Evolutionary conservation across 2,888 invertebrate genomes (phyloP).

Genomic region (Phytoseiulus persimilis): DNA sequence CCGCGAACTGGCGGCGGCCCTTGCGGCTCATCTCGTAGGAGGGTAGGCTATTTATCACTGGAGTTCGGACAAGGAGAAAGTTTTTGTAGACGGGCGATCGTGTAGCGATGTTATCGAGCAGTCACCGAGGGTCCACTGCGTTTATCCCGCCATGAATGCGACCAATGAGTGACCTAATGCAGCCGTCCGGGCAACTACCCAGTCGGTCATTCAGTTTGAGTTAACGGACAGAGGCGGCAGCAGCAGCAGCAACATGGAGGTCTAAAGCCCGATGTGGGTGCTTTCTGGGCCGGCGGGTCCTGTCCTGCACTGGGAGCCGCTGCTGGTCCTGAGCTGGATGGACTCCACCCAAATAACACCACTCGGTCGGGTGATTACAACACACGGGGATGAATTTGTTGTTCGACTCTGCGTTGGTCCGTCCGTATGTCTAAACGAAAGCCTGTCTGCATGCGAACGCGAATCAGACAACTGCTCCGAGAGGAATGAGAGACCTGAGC

Average conservation of each 20-base stretch:
- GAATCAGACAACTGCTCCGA: not conserved
- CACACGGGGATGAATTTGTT: not conserved
- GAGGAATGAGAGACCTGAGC: not conserved
- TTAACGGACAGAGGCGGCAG: not conserved
- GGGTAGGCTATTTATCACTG: not conserved
- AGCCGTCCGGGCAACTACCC: not conserved
- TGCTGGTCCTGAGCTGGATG: not conserved
- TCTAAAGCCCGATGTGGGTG: not conserved
- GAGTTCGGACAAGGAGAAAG: not conserved
- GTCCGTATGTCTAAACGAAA: not conserved
- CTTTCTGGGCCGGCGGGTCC: not conserved
- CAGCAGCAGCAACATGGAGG: not conserved
- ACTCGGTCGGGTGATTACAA: constrained; percentile 5
- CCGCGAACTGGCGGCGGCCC: not conserved
- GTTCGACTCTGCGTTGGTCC: not conserved
- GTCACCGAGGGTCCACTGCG: not conserved
- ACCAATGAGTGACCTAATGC: not conserved
- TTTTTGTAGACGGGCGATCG: not conserved
- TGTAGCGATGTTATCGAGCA: not conserved
- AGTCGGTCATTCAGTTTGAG: not conserved
- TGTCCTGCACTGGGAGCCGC: not conserved
- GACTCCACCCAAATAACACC: not conserved
- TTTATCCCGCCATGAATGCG: not conserved
- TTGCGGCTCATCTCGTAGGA: not conserved
- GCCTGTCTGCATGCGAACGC: not conserved